A percentile compares a stretch with the other conserved stretches of the same genome.
Evolutionary conservation across 2,113 vertebrate genomes (phyloP).

Genomic region (Meleagris gallopavo): DNA sequence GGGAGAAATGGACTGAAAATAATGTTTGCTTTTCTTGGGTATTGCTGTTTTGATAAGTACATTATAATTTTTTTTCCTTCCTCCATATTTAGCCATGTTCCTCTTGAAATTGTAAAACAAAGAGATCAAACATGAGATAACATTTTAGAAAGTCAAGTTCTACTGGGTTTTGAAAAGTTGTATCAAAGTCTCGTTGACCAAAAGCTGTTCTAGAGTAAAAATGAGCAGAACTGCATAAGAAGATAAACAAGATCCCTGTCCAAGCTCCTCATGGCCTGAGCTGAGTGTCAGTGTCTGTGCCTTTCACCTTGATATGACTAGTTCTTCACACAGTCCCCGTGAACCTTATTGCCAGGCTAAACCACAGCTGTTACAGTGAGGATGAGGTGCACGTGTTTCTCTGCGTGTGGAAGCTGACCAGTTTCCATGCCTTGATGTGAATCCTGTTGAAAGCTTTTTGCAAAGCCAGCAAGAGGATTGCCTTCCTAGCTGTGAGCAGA

Average conservation of each 20-base stretch:
- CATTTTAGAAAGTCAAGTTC: neutral
- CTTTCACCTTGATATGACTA: no score
- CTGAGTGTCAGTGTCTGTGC: neutral
- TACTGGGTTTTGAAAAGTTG: neutral
- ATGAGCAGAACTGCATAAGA: neutral
- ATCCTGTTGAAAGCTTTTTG: neutral
- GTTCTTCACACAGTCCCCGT: neutral
- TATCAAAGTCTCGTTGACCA: neutral
- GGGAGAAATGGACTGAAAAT: slow-evolving; percentile 25
- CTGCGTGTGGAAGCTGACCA: neutral
- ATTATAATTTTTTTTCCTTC: neutral
- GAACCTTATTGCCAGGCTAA: neutral
- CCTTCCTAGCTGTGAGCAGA: neutral
- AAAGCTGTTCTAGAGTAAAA: neutral
- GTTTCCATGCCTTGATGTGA: neutral
- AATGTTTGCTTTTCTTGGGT: slow-evolving; percentile 19
- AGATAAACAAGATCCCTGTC: neutral
- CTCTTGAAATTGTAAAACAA: slow-evolving; percentile 7
- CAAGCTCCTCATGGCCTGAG: neutral
- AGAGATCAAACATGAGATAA: neutral
- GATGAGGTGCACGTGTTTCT: neutral
- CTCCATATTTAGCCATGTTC: neutral
- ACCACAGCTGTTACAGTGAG: neutral
- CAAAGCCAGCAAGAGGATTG: neutral
- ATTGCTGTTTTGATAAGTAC: neutral